Evolutionary conservation across 1,140 invertebrate genomes (phyloP), one percentile per base, ranked within the genome.

Genomic region (Whitmania pigra): DNA sequence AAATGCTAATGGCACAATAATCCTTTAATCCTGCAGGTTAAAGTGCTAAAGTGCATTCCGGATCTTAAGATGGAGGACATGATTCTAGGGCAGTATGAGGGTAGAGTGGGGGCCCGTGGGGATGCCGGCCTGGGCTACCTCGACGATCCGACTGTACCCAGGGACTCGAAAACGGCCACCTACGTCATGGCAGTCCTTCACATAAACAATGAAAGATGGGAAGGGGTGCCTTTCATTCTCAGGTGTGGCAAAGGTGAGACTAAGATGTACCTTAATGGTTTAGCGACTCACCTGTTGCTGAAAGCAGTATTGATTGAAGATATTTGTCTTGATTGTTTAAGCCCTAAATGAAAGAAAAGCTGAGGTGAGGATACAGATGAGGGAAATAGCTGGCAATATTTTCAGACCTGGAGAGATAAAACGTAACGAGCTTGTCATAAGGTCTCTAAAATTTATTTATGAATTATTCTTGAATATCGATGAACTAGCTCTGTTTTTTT

Each of bases 201-300:
- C 77, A 97, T 99, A 67, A 90, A 95, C 75, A 99, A 98, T 83
- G 95, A 99, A 80, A 86, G 96, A 75, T 99, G 97, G 97, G 93
- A 97, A 82, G 94, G 93, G 15, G 94, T 99, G 18, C 97, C 97
- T 13, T 99, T 99, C 80, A 93, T 99, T 76, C 83, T 99, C 0
- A 88, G 92, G 71, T 97, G 94, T 86, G 96, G 96, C 73, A 97
- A 99, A 88, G 90, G 89, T 90, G 80, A 76, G 60, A 63, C 29
- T 25, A 20, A 63, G 22, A 49, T 49, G 9, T 49, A 49, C 43
- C 43, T 49, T 4, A 17, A 49, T 1, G 2, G 43, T 11, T 17
- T 49, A 15, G 1, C 43, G 13, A 13, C 43, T 17, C 31, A 36
- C 6, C 31, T 36, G 31, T 36, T 36, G n/a, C n/a, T n/a, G n/a